phyloP scores from a whole-genome alignment of 2,113 vertebrate genomes.

The Oceanites oceanicus region DNA sequence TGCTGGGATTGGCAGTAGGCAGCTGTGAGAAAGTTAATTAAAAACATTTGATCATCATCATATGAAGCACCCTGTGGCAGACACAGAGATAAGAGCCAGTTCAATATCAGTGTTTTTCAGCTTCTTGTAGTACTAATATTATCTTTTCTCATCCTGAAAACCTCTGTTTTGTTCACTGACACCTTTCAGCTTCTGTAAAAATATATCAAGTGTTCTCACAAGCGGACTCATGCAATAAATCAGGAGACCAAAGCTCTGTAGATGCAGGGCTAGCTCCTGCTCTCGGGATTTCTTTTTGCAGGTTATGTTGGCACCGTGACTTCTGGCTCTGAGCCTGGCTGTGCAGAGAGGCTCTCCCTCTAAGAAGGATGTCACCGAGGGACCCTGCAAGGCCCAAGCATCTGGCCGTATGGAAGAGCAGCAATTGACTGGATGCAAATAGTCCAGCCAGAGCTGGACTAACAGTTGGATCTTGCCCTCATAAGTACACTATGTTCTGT shows the following conservation, averaged over 20 bases:
- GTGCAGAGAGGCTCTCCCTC: background rate
- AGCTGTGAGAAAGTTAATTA: background rate
- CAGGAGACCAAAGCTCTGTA: background rate
- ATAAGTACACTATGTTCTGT: background rate
- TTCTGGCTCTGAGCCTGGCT: background rate
- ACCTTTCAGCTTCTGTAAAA: slow-evolving; percentile 45
- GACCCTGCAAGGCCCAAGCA: background rate
- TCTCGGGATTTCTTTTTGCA: slow-evolving; percentile 6
- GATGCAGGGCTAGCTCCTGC: background rate
- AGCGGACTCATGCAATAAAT: slow-evolving; percentile 4
- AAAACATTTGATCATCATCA: background rate
- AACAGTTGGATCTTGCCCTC: background rate
- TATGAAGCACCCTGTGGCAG: background rate
- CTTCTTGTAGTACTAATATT: background rate
- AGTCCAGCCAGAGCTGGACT: background rate
- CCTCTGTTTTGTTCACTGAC: slow-evolving; percentile 24
- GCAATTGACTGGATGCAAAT: background rate
- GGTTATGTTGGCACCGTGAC: background rate
- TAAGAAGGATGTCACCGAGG: background rate
- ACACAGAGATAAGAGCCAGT: background rate
- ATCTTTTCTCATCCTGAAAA: background rate
- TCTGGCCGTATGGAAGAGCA: background rate
- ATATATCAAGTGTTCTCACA: background rate
- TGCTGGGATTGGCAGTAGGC: background rate
- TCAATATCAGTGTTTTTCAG: background rate